A percentile compares a stretch with the other conserved stretches of the same genome.
Conservation (phyloP, 2,113 vertebrate species). For the western clawed frog (Xenopus tropicalis) region DNA sequence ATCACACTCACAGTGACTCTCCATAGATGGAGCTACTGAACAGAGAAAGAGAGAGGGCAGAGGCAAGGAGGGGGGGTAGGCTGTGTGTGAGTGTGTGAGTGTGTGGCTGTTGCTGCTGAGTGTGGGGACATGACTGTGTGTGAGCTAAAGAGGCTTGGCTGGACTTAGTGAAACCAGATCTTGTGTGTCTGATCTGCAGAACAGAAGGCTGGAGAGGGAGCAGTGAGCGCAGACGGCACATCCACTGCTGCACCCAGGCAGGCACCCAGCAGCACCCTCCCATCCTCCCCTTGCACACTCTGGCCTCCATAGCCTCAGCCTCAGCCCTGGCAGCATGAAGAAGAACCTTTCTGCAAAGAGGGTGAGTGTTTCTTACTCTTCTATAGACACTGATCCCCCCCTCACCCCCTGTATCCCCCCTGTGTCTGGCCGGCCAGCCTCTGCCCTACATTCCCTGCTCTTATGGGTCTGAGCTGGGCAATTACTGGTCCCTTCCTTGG, state of each 20-base stretch:
- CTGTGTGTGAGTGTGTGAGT: conserved; percentile 49
- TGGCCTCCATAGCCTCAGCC: conserved; percentile 11
- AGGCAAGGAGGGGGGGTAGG: conserved; percentile 20
- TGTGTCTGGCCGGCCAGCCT: no score
- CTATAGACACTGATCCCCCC: no score
- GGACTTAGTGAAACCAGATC: conserved; percentile 50
- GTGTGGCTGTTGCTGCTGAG: conserved; percentile 42
- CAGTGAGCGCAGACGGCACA: conserved; percentile 42
- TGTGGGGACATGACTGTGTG: conserved; percentile 25
- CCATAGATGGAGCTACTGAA: conserved; percentile 69
- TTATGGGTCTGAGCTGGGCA: background rate
- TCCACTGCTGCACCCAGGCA: conserved; percentile 34
- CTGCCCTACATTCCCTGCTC: no score
- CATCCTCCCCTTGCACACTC: conserved; percentile 21
- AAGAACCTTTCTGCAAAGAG: conserved; percentile 75
- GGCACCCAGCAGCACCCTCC: conserved; percentile 21
- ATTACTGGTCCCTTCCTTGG: background rate
- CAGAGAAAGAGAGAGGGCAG: conserved; percentile 35
- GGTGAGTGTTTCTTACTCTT: conserved; percentile 61
- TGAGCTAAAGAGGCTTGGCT: conserved; percentile 47
- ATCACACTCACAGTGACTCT: conserved; percentile 61
- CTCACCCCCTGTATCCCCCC: no score
- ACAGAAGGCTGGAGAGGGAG: conserved; percentile 40
- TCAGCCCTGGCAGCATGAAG: conserved; percentile 71
- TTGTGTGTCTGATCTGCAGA: conserved; percentile 35